Evolutionary conservation across 2,797 vertebrate genomes (phyloP), one percentile per base, ranked within the genome.

Genomic region (Mallotus villosus): DNA sequence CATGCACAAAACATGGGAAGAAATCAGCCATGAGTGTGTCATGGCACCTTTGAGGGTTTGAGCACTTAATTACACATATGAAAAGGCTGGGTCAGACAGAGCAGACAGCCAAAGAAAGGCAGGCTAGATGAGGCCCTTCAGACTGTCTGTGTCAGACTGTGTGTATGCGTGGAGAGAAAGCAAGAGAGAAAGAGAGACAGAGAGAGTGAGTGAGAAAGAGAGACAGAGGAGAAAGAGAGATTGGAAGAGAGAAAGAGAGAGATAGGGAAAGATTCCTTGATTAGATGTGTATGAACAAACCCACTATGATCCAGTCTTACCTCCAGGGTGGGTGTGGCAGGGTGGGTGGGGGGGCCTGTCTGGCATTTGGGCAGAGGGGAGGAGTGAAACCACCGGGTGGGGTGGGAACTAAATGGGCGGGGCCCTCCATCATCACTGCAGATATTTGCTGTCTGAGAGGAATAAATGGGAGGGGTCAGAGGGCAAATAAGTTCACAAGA

Each of bases 401-500:
- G 86, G 85, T 89, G 89, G 87, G 87, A 91, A 90, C 82, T 75
- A 37, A 82, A 65, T 57, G 67, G 81, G 78, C 17, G 63, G 70
- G 74, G 72, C 72, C 82, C 78, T 82, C 79, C 79, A 74, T 89
- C 87, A 81, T 91, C 92, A 92, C 92, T 92, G 90, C 90, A 92
- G 90, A 90, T 89, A 93, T 94, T 94, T 93, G 94, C 92, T 92
- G 91, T 90, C 91, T 85, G 89, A 74, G 78, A 90, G 82, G 86
- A 84, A 92, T 69, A 86, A 90, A 92, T 88, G 89, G 87, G 74
- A 80, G 88, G 86, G 93, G 93, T 94, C 93, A 91, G 78, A 93
- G 94, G 93, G 93, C 92, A 91, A 91, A 92, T 91, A 92, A 92
- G 92, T 95, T 95, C 94, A 93, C 94, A 95, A 92, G 89, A 91